phyloP scores from a whole-genome alignment of 2,113 vertebrate genomes.

The Dipodomys spectabilis region DNA sequence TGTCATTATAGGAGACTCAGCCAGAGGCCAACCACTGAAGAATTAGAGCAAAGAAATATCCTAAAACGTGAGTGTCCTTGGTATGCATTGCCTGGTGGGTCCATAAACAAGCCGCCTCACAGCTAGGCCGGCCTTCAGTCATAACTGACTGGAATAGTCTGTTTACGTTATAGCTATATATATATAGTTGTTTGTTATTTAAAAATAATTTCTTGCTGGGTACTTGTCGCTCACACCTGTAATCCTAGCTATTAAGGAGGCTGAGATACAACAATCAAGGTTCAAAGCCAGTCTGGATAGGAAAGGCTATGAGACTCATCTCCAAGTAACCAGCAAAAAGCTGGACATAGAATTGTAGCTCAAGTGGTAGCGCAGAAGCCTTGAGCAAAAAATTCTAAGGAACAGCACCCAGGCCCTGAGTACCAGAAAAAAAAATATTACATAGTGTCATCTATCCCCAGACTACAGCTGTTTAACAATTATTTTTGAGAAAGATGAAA shows the following conservation, averaged over 20 bases:
- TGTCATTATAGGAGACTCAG: constrained; percentile 92
- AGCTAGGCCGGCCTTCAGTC: background rate
- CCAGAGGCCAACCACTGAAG: constrained; percentile 96
- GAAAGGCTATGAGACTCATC: too few species aligned
- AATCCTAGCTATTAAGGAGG: too few species aligned
- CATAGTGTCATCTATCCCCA: background rate
- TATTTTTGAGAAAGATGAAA: constrained; percentile 58
- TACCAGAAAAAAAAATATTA: background rate
- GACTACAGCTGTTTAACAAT: background rate
- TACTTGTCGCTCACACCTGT: too few species aligned
- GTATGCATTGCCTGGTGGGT: background rate
- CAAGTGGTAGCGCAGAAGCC: too few species aligned
- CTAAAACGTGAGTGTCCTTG: constrained; percentile 93
- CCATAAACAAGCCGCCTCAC: background rate
- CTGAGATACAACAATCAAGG: too few species aligned
- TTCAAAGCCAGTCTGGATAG: too few species aligned
- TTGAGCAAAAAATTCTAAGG: too few species aligned
- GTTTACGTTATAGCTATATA: background rate
- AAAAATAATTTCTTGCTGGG: constrained; percentile 44
- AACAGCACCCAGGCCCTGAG: too few species aligned
- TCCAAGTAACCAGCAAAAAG: too few species aligned
- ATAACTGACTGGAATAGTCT: background rate
- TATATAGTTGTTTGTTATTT: background rate
- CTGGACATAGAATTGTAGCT: too few species aligned
- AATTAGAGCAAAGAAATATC: constrained; percentile 99